Evolutionary conservation across 2,113 vertebrate genomes (phyloP).

Genomic region (Gopherus evgoodei): DNA sequence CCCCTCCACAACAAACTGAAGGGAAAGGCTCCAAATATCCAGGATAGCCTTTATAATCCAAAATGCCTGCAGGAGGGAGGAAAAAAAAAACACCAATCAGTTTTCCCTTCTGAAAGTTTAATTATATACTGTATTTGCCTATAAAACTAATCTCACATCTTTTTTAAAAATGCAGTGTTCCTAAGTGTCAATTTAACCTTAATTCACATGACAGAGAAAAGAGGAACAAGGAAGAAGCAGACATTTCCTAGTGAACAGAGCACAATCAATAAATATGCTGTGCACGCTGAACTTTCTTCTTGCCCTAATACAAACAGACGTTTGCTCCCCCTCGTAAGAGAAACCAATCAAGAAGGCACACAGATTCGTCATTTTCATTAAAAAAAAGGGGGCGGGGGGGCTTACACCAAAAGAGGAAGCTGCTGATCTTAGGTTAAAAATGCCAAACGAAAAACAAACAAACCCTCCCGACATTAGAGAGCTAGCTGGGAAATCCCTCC

Average conservation of each 20-base stretch:
- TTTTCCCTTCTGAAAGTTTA: fast-evolving
- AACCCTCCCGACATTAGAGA: fast-evolving
- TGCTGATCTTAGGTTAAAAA: neutral
- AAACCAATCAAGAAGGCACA: fast-evolving
- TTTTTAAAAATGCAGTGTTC: fast-evolving
- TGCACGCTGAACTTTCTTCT: neutral
- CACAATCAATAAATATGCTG: neutral
- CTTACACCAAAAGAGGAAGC: fast-evolving
- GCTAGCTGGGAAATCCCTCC: fast-evolving
- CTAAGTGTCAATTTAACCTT: fast-evolving
- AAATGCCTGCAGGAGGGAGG: conserved; percentile 40
- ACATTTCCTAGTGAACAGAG: fast-evolving
- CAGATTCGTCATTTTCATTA: neutral
- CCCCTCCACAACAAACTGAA: neutral
- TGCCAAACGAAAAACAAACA: fast-evolving
- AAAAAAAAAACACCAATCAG: neutral
- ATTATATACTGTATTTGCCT: no score
- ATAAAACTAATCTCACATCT: neutral
- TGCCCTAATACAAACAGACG: neutral
- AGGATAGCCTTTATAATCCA: conserved; percentile 32
- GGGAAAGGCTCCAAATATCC: conserved; percentile 60
- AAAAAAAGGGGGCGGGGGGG: fast-evolving
- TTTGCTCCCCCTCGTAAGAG: neutral
- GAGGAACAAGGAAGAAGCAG: neutral
- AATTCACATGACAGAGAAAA: fast-evolving